Conservation (phyloP, 1,140 invertebrate genomes). For the Drosophila parabipectinata region DNA sequence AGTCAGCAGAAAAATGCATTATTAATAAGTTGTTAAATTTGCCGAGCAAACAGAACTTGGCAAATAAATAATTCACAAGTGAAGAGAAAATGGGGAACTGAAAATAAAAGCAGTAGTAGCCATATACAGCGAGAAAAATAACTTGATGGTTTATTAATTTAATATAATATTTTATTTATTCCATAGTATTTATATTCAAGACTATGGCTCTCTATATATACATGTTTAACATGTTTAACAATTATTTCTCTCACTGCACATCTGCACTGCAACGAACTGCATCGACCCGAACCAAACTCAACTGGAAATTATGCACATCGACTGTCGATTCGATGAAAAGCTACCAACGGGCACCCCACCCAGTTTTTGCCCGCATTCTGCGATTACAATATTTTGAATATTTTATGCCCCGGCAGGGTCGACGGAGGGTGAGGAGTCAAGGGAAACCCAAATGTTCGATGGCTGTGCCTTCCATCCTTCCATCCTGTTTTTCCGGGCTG, state of each 20-base stretch:
- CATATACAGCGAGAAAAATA: not conserved
- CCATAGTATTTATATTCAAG: too few relatives aligned
- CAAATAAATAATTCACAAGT: slow-evolving; percentile 71
- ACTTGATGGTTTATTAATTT: not conserved
- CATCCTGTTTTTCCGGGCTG: slow-evolving; percentile 24
- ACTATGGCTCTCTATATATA: too few relatives aligned
- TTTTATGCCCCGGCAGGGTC: slow-evolving; percentile 53
- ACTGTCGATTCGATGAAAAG: slow-evolving; percentile 51
- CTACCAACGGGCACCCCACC: slow-evolving; percentile 12
- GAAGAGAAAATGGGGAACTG: not conserved
- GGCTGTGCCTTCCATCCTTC: slow-evolving; percentile 7
- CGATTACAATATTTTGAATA: slow-evolving; percentile 82
- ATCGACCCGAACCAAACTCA: slow-evolving; percentile 56
- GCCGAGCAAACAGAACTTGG: slow-evolving; percentile 75
- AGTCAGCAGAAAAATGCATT: slow-evolving; percentile 78
- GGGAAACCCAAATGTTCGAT: slow-evolving; percentile 46
- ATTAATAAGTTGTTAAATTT: slow-evolving; percentile 83
- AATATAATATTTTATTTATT: too few relatives aligned
- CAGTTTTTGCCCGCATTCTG: slow-evolving; percentile 37
- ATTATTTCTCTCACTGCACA: slow-evolving; percentile 5
- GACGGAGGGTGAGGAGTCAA: not conserved
- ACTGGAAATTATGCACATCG: slow-evolving; percentile 79
- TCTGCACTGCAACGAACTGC: slow-evolving; percentile 45
- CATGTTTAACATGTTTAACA: too few relatives aligned
- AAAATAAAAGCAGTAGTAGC: not conserved